Evolutionary conservation across 2,888 invertebrate genomes (phyloP).

Genomic region (Leptothorax acervorum): DNA sequence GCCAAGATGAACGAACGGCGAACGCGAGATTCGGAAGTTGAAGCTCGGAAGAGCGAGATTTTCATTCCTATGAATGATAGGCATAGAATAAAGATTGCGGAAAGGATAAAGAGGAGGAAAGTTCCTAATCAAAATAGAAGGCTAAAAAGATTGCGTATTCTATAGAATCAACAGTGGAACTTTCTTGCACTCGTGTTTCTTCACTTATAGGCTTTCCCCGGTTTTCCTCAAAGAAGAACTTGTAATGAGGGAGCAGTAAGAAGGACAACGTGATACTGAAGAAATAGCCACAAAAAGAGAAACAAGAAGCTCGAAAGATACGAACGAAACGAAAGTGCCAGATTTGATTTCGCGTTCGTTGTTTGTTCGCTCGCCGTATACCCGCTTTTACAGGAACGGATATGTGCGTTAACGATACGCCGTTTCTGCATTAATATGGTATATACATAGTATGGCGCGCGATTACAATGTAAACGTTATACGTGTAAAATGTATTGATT

Average conservation of each 20-base stretch:
- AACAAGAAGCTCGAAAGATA: background rate
- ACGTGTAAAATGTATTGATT: conserved; percentile 6
- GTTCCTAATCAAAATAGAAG: background rate
- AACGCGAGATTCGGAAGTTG: background rate
- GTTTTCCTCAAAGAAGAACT: background rate
- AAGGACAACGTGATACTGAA: background rate
- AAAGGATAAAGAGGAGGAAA: background rate
- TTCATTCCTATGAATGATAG: background rate
- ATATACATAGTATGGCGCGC: conserved; percentile 16
- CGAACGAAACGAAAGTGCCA: background rate
- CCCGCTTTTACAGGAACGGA: conserved; percentile 51
- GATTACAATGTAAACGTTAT: conserved; percentile 7
- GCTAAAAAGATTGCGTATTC: background rate
- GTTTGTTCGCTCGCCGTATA: conserved; percentile 27
- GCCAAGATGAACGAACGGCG: background rate
- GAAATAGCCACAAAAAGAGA: background rate
- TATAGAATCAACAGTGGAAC: background rate
- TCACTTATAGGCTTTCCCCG: background rate
- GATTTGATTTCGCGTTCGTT: background rate
- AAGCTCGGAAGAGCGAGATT: background rate
- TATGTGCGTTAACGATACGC: conserved; percentile 32
- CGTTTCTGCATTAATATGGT: background rate
- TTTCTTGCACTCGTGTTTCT: background rate
- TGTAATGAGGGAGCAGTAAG: background rate
- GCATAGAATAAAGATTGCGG: background rate